phyloP scores from a whole-genome alignment of 2,797 vertebrate species.

The Furcifer pardalis region DNA sequence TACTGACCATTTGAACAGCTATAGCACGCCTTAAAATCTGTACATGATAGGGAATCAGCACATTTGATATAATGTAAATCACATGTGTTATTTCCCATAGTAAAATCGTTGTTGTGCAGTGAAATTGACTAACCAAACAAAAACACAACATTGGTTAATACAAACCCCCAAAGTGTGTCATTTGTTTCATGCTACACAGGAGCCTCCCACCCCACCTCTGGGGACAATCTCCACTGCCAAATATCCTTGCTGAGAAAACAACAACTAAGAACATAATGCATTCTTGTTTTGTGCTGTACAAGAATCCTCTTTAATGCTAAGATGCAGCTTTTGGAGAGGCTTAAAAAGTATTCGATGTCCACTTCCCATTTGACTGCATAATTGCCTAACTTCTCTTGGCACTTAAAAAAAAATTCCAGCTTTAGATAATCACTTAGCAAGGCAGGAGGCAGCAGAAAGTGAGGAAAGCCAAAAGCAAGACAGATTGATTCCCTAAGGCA shows the following conservation, averaged over 20 bases:
- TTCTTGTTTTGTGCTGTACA: background rate
- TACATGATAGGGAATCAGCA: no score
- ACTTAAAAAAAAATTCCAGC: background rate
- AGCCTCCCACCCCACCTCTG: no score
- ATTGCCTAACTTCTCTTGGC: background rate
- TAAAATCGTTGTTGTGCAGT: no score
- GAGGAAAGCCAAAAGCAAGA: no score
- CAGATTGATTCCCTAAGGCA: no score
- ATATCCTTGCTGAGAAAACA: background rate
- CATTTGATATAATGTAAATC: no score
- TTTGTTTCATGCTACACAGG: background rate
- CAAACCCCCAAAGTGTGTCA: background rate
- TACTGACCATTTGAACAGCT: no score
- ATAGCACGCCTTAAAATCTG: no score
- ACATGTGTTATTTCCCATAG: no score
- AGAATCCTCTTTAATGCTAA: background rate
- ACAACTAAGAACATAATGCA: background rate
- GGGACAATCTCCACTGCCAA: accelerated
- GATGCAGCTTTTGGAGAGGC: background rate
- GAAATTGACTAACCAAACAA: background rate
- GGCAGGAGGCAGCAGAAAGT: no score
- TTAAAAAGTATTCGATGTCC: background rate
- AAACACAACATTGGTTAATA: background rate
- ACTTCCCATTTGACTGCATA: background rate
- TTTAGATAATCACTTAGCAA: no score